Percentiles rank a stretch among this genome's conserved stretches.
Evolutionary conservation across 2,888 invertebrate species (phyloP).

Genomic region (Limnephilus auricula): DNA sequence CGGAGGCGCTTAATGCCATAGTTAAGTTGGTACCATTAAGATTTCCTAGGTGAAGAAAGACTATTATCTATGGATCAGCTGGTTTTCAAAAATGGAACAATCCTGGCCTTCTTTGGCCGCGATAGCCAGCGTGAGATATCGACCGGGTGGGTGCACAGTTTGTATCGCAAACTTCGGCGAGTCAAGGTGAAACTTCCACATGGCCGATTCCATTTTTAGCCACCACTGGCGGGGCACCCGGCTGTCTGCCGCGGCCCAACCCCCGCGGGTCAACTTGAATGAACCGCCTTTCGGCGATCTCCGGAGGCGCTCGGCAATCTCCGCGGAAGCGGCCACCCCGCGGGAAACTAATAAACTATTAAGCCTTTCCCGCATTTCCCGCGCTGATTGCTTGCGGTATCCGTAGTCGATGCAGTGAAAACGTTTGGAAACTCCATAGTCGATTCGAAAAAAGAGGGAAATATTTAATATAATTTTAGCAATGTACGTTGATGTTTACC

Average conservation of each 20-base stretch:
- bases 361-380: background rate
- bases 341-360: background rate
- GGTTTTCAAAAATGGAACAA: conserved; percentile 43
- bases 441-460: background rate
- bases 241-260: conserved; percentile 43
- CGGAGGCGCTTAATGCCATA: too few relatives aligned
- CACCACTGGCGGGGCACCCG: conserved; percentile 45
- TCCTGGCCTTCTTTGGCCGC: background rate
- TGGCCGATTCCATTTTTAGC: conserved; percentile 65
- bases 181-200: conserved; percentile 63
- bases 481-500: too few relatives aligned
- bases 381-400: conserved; percentile 9
- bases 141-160: conserved; percentile 18
- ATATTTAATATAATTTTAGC: too few relatives aligned
- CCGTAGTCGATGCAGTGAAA: background rate
- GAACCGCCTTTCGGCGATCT: conserved; percentile 69
- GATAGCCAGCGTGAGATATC: conserved; percentile 70
- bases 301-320: conserved; percentile 48
- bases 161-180: conserved; percentile 46
- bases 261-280: conserved; percentile 70
- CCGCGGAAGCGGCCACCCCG: background rate
- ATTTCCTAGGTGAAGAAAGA: background rate
- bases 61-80: conserved; percentile 23
- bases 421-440: background rate
- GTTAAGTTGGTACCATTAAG: background rate